Percentiles rank a stretch among this genome's conserved stretches.
Evolutionary conservation across 2,113 vertebrate genomes (phyloP).

Genomic region (Macquaria australasica): DNA sequence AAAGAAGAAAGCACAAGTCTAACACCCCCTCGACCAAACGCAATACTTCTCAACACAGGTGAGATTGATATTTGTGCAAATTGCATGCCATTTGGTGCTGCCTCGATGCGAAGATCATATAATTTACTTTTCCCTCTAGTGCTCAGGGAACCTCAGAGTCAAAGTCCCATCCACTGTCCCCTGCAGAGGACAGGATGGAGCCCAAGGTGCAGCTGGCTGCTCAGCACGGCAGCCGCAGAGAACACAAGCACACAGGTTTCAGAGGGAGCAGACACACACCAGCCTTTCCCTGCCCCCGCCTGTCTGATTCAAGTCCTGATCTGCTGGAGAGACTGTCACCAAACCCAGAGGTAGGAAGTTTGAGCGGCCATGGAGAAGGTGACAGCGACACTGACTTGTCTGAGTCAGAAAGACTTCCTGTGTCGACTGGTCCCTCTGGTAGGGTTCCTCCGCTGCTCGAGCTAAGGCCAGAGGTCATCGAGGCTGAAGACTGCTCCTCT

Average conservation of each 20-base stretch:
- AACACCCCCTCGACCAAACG: conserved; percentile 32
- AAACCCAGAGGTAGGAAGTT: neutral
- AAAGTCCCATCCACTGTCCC: neutral
- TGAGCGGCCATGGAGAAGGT: conserved; percentile 57
- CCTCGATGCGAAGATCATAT: accelerated
- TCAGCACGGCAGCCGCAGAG: conserved; percentile 30
- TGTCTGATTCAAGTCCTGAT: conserved; percentile 26
- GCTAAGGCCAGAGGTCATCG: conserved; percentile 89
- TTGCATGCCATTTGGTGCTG: neutral
- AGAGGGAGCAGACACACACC: conserved; percentile 41
- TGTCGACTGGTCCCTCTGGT: conserved; percentile 60
- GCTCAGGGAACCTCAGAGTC: conserved; percentile 53
- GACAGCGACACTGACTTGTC: conserved; percentile 92
- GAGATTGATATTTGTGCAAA: neutral
- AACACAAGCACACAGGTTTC: conserved; percentile 10
- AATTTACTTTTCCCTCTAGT: conserved; percentile 22
- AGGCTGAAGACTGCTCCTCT: conserved; percentile 64
- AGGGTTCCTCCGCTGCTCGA: conserved; percentile 87
- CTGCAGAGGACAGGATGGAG: conserved; percentile 28
- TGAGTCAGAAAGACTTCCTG: conserved; percentile 87
- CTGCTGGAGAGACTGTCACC: neutral
- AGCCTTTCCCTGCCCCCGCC: conserved; percentile 2
- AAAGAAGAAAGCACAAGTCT: conserved; percentile 63
- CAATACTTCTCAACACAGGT: conserved; percentile 55
- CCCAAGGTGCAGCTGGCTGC: conserved; percentile 7